Base-by-base conservation (phyloP, 2,113 vertebrate genomes). In the Trinectes maculatus region DNA sequence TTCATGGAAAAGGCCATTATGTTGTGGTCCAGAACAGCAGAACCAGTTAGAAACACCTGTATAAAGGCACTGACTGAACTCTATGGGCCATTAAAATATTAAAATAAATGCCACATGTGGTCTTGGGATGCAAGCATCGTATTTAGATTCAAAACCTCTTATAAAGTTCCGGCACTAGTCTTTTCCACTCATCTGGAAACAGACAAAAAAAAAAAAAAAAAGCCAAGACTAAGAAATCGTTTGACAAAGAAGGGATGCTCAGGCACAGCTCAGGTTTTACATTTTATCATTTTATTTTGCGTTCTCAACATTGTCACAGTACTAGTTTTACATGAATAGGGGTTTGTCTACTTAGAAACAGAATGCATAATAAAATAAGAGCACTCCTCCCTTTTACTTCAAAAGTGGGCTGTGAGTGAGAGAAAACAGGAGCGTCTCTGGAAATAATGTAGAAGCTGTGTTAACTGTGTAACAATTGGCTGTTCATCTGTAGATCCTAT, bases 271-370 rank as follows among this genome's bases (percentile, higher is more conserved):
- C 52, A 73, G 70, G 71, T 92, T 93, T 91, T 91, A 87, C 54
- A 71, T 59, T 84, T 89, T 94, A 95, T 84, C 85, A 53, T 89
- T 97, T 96, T 95, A 95, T 96, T 96, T 89, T 90, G 92, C 87
- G 90, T 95, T 95, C 86, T 94, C 91, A 94, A 95, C 94, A 93
- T 92, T 80, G 92, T 95, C 94, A 97, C 96, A 96, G 94, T 94
- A 95, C 94, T 92, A 94, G 90, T 93, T 94, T 94, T 94, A 96
- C 95, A 96, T 93, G 89, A 83, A 94, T 85, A 92, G 92, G 71
- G 88, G 91, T 92, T 16, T 91, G 83, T 92, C 93, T 95, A 94
- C 93, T 93, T 94, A 94, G 92, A 96, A 93, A 94, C 92, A 94
- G 88, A 95, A 95, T 92, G 92, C 91, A 93, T 91, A 92, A 91